These are phyloP conservation scores for Hozukius guyotensis DNA, from an alignment of 2,797 vertebrate genomes.

Conservation along the genomic window DNA sequence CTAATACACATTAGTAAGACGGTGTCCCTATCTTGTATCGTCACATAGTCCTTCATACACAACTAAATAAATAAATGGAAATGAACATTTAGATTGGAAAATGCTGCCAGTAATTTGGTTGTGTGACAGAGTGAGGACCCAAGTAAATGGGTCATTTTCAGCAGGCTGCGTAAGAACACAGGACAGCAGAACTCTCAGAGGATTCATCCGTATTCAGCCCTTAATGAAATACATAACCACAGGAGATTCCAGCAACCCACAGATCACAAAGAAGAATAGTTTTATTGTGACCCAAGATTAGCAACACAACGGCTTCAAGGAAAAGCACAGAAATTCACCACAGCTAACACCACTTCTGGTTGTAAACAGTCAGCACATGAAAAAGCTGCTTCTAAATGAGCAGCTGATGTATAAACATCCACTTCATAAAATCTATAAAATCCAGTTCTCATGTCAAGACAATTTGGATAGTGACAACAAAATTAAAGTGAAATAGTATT, in stretches of 20 bases:
- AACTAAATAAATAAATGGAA: constrained; percentile 8
- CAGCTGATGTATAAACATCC: not conserved
- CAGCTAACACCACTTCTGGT: not conserved
- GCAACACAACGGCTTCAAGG: constrained; percentile 25
- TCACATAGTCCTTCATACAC: not conserved
- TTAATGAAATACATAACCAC: constrained; percentile 51
- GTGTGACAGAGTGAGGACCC: not conserved
- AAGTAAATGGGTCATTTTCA: constrained; percentile 34
- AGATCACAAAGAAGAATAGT: constrained; percentile 40
- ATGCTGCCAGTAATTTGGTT: constrained; percentile 4
- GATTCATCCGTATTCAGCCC: constrained; percentile 28
- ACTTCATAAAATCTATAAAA: constrained; percentile 9
- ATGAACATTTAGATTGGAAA: constrained; percentile 18
- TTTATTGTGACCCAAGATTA: constrained; percentile 44
- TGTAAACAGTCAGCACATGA: constrained; percentile 14
- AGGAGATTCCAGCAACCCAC: constrained; percentile 56
- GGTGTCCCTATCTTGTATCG: not conserved
- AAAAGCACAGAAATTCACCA: constrained; percentile 6
- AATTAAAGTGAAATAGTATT: not conserved
- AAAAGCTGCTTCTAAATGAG: not conserved
- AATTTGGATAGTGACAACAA: not conserved
- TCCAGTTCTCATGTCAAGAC: not conserved
- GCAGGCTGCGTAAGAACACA: not conserved
- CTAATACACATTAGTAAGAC: not conserved
- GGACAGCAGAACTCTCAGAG: constrained; percentile 5